Base-by-base conservation (phyloP, 2,888 invertebrate genomes). In the Mylabris sibirica region DNA sequence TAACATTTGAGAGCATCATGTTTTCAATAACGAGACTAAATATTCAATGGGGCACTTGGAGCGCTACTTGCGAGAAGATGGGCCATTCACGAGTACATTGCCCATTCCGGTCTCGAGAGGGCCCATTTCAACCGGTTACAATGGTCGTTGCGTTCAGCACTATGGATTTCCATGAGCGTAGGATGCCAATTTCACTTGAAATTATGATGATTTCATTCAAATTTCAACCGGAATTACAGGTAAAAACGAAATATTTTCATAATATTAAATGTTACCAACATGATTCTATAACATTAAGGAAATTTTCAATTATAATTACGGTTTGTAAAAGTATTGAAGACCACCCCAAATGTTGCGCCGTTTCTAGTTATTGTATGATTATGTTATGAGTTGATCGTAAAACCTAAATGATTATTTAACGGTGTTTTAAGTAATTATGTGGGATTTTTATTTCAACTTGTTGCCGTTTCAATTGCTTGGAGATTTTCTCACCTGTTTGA, bases 1-100 rank as follows among this genome's bases (percentile, higher is more conserved):
- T 81, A 81, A 81, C 80, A 81, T 79, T 81, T 78, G 77, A 75
- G 76, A 78, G 76, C 80, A 82, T 81, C 80, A 81, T 82, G 81
- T 83, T 83, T 84, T 84, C 84, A 84, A 84, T 84, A 84, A 83
- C 81, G 81, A 80, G 81, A 76, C 82, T 84, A 83, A 84, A 84
- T 83, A 84, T 84, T 84, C 83, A 84, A 84, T 84, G 80, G 81
- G 82, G 78, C 79, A 81, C 82, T 82, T 78, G 76, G 77, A 81
- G 79, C 78, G 78, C 80, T 79, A 80, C 80, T 80, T 80, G 78
- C 78, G 79, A 80, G 79, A 78, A 76, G 80, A 83, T 83, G 82
- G 84, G 76, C 82, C 79, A 83, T 84, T 83, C 80, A 75, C 75
- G 78, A 76, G 78, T 79, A 79, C 80, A 83, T 83, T 80, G 83